Evolutionary conservation across 2,888 invertebrate species (phyloP).

Genomic region (Slavum lentiscoides): DNA sequence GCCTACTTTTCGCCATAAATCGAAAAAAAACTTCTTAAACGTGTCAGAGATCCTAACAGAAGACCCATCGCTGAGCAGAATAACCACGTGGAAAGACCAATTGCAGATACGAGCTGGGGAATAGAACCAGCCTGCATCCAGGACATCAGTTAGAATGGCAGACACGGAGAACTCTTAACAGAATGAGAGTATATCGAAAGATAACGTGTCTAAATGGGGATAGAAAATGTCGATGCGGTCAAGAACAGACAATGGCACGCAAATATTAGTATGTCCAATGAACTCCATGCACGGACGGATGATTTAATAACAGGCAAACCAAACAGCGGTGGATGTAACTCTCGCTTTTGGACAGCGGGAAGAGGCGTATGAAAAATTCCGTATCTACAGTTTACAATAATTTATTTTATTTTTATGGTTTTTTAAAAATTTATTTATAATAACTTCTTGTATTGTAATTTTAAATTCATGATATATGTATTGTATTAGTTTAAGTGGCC

Average conservation of each 20-base stretch:
- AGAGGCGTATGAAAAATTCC: neutral
- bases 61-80: neutral
- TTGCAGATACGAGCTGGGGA: neutral
- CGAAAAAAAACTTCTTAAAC: too few relatives aligned
- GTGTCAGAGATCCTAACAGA: too few relatives aligned
- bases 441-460: too few relatives aligned
- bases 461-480: too few relatives aligned
- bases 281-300: neutral
- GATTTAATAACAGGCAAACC: neutral
- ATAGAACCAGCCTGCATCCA: neutral
- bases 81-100: neutral
- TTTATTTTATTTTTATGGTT: too few relatives aligned
- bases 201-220: neutral
- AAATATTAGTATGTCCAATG: neutral
- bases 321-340: neutral
- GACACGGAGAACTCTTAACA: slow-evolving; percentile 8
- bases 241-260: neutral
- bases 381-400: too few relatives aligned
- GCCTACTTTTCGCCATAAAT: too few relatives aligned
- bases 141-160: neutral
- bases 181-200: neutral
- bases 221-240: neutral
- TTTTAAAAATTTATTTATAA: too few relatives aligned
- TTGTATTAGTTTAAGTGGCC: too few relatives aligned
- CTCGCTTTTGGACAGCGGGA: slow-evolving; percentile 9